Conservation (phyloP, 2,888 invertebrate genomes). For the Cartodere bifasciata region DNA sequence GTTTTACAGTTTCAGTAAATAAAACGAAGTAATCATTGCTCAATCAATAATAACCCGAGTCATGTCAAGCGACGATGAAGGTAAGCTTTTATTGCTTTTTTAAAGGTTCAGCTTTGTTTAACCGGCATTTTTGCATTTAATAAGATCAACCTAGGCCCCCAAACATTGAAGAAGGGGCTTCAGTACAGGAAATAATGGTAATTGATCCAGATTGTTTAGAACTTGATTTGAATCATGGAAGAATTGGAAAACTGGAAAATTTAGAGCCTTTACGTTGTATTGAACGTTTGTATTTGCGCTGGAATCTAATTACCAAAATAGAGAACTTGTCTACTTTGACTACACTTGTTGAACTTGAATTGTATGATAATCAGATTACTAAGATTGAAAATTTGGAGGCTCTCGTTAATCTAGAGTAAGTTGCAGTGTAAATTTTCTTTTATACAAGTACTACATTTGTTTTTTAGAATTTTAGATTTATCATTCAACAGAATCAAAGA, state of each 20-base stretch:
- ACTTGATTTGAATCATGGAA: conserved; percentile 83
- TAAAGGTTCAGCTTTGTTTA: too few species aligned
- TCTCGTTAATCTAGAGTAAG: conserved; percentile 82
- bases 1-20: too few species aligned
- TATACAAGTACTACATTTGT: too few species aligned
- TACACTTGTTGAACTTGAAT: conserved; percentile 75
- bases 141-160: too few species aligned
- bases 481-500: conserved; percentile 89
- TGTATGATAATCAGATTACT: conserved; percentile 95
- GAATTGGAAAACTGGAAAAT: conserved; percentile 73
- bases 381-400: conserved; percentile 80
- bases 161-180: conserved; percentile 16
- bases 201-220: conserved; percentile 54
- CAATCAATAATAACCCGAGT: too few species aligned
- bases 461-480: conserved; percentile 72
- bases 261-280: conserved; percentile 64
- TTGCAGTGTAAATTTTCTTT: too few species aligned
- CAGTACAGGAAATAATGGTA: conserved; percentile 48
- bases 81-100: too few species aligned
- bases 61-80: too few species aligned
- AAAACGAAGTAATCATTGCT: too few species aligned
- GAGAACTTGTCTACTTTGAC: conserved; percentile 70
- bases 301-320: conserved; percentile 92
- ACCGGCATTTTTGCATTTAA: too few species aligned
- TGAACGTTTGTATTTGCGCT: conserved; percentile 74